phyloP scores from a whole-genome alignment of 2,113 vertebrate genomes.

The Mastomys natalensis region DNA sequence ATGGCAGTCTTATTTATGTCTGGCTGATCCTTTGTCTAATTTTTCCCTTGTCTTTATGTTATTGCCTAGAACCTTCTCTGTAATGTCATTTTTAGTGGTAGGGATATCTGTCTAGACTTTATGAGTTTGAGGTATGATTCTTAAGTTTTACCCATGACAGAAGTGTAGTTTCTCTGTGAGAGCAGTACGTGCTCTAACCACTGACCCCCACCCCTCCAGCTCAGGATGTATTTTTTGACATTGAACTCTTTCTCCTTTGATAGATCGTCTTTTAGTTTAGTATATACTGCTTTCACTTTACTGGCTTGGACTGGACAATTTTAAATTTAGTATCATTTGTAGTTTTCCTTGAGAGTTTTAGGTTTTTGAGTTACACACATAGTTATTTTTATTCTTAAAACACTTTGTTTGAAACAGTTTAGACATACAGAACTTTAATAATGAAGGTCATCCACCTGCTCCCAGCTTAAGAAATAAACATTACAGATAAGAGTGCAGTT shows the following conservation, averaged over 20 bases:
- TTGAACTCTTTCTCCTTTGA: not conserved
- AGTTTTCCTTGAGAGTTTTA: conserved; percentile 2
- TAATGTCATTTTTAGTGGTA: not conserved
- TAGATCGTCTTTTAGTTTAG: not conserved
- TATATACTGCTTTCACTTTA: not conserved
- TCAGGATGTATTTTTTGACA: not conserved
- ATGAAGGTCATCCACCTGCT: not conserved
- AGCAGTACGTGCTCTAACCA: not conserved
- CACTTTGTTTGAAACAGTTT: conserved; percentile 33
- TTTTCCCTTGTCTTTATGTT: not conserved
- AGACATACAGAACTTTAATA: not conserved
- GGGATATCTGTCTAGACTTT: not conserved
- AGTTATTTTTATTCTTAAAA: conserved; percentile 20
- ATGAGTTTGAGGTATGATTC: conserved; percentile 13
- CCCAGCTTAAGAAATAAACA: not conserved
- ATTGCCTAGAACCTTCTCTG: not conserved
- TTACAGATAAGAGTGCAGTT: not conserved
- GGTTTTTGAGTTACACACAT: not conserved
- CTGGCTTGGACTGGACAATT: not conserved
- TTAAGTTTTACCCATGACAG: not conserved
- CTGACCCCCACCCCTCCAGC: not conserved
- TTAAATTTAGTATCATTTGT: conserved; percentile 25
- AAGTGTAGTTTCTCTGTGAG: not conserved
- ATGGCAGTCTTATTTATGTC: not conserved
- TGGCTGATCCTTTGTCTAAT: not conserved